Percentiles rank a stretch among this genome's conserved stretches.
phyloP scores from a whole-genome alignment of 1,140 invertebrate genomes.

The Homalodisca vitripennis region DNA sequence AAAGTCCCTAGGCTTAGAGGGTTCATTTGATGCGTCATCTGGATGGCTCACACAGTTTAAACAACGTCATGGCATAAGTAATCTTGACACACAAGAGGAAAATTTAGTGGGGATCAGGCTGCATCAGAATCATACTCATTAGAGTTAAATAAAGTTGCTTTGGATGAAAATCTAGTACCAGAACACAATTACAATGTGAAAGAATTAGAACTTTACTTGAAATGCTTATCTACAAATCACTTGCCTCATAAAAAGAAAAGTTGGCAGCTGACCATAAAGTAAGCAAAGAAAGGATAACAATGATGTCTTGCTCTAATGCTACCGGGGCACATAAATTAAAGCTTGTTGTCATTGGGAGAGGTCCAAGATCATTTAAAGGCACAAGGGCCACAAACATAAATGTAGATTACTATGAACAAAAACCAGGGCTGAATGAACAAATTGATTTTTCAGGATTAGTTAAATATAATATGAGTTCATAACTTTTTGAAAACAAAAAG shows the following conservation, averaged over 20 bases:
- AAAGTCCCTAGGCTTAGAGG: not conserved
- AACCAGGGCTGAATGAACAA: constrained; percentile 27
- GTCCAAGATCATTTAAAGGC: constrained; percentile 35
- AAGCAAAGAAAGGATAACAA: constrained; percentile 46
- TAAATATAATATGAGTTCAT: not conserved
- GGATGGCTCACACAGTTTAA: not conserved
- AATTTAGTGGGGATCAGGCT: not conserved
- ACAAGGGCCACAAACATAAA: constrained; percentile 19
- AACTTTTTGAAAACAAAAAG: not conserved
- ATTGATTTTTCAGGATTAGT: constrained; percentile 17
- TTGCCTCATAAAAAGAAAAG: constrained; percentile 41
- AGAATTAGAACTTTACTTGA: constrained; percentile 47
- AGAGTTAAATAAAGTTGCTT: not conserved
- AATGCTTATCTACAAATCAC: constrained; percentile 45
- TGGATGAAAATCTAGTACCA: constrained; percentile 14
- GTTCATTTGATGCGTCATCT: not conserved
- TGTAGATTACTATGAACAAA: constrained; percentile 25
- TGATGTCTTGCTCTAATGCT: constrained; percentile 45
- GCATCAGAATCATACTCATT: not conserved
- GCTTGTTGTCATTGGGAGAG: constrained; percentile 46
- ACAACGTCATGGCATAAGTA: not conserved
- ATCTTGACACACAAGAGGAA: not conserved
- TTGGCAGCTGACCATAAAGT: constrained; percentile 43
- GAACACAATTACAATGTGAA: constrained; percentile 49
- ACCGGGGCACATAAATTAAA: constrained; percentile 43